Base-by-base conservation (phyloP, 2,888 invertebrate genomes). In the Nymphalis urticae region DNA sequence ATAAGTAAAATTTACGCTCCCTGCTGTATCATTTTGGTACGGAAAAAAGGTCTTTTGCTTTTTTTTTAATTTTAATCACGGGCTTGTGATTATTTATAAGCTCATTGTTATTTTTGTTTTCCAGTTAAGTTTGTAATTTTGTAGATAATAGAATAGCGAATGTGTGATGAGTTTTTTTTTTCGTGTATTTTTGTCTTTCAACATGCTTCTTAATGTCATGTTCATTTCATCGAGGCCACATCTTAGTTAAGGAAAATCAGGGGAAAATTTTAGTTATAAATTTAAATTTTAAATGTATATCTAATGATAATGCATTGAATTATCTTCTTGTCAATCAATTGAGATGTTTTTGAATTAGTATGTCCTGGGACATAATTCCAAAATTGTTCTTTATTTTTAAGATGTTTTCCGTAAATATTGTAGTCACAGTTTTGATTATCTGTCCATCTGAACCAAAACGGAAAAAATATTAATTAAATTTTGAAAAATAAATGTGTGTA, bases 121-220 rank as follows among this genome's bases (percentile, higher is more conserved):
- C 6, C 79, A 85, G 85, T 86, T 88, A 89, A 84, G 88, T 88
- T 89, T 88, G 84, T 84, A 78, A 78, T 82, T 82, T 81, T 82
- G 69, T 83, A 78, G 76, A 75, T 79, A 76, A 71, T 78, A 77
- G 75, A 74, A 75, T 76, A 73, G 70, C 70, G 32, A 77, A 73
- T 68, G 63, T 64, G 59, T 72, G 72, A 75, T 73, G 71, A 66
- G 63, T 75, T 69, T 68, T 70, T 63, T 70, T 70, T 59, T 68
- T 65, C 54, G 53, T 61, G 24, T 73, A 60, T 64, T 53, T 62
- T 70, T 66, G 17, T 42, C 21, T 62, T 50, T 63, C 53, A 48
- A 61, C 62, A 68, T 59, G 62, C 60, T 59, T 62, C 36, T n/a
- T n/a, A n/a, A 36, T 5, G n/a, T 64, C 48, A 62, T 53, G 19